These are phyloP conservation scores for Drosophila sucinea DNA, from an alignment of 1,140 invertebrate species.

Conservation along the genomic window DNA sequence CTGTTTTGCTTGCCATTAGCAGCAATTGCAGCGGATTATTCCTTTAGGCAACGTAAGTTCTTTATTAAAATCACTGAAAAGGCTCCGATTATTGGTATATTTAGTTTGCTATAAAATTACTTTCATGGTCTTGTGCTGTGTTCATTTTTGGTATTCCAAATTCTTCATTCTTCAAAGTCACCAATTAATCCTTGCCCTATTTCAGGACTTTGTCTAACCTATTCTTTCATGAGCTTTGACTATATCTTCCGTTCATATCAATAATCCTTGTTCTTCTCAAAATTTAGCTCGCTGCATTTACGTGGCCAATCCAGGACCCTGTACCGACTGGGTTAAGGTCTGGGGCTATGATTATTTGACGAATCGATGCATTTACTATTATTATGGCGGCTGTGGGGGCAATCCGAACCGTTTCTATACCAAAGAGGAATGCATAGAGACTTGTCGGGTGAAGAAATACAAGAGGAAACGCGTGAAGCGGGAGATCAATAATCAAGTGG, in stretches of 20 bases:
- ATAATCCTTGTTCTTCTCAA: too few relatives aligned
- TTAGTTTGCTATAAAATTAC: not conserved
- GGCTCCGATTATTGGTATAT: too few relatives aligned
- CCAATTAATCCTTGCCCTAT: too few relatives aligned
- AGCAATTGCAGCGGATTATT: not conserved
- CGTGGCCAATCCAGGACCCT: conserved; percentile 48
- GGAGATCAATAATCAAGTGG: not conserved
- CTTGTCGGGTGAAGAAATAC: conserved; percentile 35
- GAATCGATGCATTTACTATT: conserved; percentile 59
- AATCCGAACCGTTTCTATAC: conserved; percentile 60
- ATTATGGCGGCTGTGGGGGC: conserved; percentile 60
- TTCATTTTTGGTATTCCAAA: too few relatives aligned
- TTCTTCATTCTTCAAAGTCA: too few relatives aligned
- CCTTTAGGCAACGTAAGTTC: conserved; percentile 40
- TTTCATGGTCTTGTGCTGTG: too few relatives aligned
- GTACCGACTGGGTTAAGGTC: conserved; percentile 36
- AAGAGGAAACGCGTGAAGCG: conserved; percentile 16
- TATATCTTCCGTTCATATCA: too few relatives aligned
- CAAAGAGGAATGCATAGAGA: conserved; percentile 41
- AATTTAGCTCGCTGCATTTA: conserved; percentile 45
- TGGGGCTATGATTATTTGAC: conserved; percentile 59
- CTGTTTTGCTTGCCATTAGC: not conserved
- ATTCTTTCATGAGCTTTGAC: too few relatives aligned
- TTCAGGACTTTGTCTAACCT: too few relatives aligned
- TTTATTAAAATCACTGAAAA: too few relatives aligned